Evolutionary conservation across 2,888 invertebrate species (phyloP).

Genomic region (Megastigmus dorsalis): DNA sequence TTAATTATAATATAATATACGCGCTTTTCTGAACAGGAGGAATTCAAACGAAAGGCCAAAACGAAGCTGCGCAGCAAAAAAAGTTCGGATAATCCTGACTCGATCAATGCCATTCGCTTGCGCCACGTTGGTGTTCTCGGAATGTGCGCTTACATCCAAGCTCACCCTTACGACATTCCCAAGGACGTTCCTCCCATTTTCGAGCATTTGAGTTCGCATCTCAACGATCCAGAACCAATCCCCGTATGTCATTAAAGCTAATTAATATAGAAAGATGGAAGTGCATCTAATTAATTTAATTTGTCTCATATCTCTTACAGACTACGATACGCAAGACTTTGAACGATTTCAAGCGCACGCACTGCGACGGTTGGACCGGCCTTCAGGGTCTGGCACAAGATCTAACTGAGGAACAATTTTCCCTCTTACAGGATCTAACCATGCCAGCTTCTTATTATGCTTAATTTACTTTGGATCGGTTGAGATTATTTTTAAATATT

Average conservation of each 20-base stretch:
- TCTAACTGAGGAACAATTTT: conserved; percentile 92
- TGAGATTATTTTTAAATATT: neutral
- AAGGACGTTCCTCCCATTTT: conserved; percentile 86
- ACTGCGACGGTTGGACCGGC: conserved; percentile 93
- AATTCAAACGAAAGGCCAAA: conserved; percentile 77
- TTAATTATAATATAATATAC: neutral
- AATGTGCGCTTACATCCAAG: conserved; percentile 89
- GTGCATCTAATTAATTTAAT: too few relatives aligned
- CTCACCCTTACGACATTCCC: conserved; percentile 91
- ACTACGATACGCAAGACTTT: conserved; percentile 89
- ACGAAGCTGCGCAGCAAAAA: conserved; percentile 70
- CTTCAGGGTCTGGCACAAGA: conserved; percentile 89
- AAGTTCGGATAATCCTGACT: conserved; percentile 53
- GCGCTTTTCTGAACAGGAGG: conserved; percentile 72
- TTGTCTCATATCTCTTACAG: too few relatives aligned
- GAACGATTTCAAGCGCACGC: conserved; percentile 92
- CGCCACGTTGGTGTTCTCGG: conserved; percentile 93
- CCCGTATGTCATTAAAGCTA: conserved; percentile 78
- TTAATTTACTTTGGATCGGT: conserved; percentile 68
- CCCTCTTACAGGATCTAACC: conserved; percentile 86
- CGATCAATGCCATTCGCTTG: conserved; percentile 73
- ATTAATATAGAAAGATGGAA: too few relatives aligned
- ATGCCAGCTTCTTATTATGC: conserved; percentile 96
- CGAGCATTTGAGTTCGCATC: conserved; percentile 85
- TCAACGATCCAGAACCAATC: conserved; percentile 93